Percentiles rank a stretch among this genome's conserved stretches.
These are phyloP conservation scores for Tinea pellionella DNA, from an alignment of 2,888 invertebrate genomes.

Conservation along the genomic window DNA sequence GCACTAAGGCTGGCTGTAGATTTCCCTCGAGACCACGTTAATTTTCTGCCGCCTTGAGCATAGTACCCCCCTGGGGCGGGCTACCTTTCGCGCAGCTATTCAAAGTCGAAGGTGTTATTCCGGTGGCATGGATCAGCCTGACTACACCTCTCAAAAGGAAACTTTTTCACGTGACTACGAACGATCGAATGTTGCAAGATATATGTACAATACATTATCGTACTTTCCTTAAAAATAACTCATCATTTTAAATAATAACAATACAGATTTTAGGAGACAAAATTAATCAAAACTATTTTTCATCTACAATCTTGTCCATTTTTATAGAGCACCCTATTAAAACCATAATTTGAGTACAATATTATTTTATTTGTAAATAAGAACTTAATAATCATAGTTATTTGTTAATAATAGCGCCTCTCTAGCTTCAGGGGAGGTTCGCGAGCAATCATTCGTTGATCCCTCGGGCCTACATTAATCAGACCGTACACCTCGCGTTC, in stretches of 20 bases:
- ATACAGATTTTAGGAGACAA: too few relatives aligned
- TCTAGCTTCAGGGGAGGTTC: constrained; percentile 23
- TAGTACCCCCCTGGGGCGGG: constrained; percentile 73
- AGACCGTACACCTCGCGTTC: constrained; percentile 24
- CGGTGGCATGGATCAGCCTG: constrained; percentile 55
- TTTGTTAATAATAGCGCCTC: not conserved
- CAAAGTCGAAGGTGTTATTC: constrained; percentile 67
- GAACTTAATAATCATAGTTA: not conserved
- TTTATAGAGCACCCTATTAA: too few relatives aligned
- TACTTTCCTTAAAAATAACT: too few relatives aligned
- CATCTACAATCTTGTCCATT: too few relatives aligned
- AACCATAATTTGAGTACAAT: too few relatives aligned
- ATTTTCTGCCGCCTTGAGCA: constrained; percentile 84
- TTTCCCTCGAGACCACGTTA: constrained; percentile 77
- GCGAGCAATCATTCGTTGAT: constrained; percentile 38
- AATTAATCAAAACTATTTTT: too few relatives aligned
- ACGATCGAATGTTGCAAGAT: too few relatives aligned
- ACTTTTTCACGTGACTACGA: constrained; percentile 33
- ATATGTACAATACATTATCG: too few relatives aligned
- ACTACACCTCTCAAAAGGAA: constrained; percentile 48
- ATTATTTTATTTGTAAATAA: too few relatives aligned
- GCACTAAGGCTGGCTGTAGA: constrained; percentile 70
- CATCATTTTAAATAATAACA: too few relatives aligned
- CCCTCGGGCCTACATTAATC: constrained; percentile 47
- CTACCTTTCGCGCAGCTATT: constrained; percentile 67